phyloP scores from a whole-genome alignment of 1,140 invertebrate genomes.

The Goniozus legneri region DNA sequence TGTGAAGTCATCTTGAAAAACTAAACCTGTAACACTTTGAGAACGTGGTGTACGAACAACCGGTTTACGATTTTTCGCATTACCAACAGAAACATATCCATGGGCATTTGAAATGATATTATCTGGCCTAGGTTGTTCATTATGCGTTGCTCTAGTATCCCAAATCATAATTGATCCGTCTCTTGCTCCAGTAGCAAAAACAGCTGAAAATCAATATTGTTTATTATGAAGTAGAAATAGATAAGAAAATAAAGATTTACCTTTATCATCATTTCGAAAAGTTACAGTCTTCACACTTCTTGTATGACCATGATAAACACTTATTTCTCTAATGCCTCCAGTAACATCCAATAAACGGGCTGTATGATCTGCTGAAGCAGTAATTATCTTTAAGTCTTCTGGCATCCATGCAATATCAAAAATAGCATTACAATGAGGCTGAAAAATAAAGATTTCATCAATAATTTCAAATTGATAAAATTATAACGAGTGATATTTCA shows the following conservation, averaged over 20 bases:
- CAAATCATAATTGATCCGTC: constrained; percentile 82
- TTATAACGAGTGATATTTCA: constrained; percentile 1
- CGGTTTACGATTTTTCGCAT: constrained; percentile 49
- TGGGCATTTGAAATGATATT: constrained; percentile 64
- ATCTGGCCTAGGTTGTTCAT: constrained; percentile 57
- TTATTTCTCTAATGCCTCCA: constrained; percentile 51
- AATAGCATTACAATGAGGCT: constrained; percentile 82
- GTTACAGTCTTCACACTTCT: constrained; percentile 76
- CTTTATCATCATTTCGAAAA: constrained; percentile 63
- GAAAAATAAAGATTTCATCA: constrained; percentile 17
- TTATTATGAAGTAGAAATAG: not conserved
- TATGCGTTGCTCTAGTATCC: constrained; percentile 66
- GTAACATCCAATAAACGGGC: constrained; percentile 70
- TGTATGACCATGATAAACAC: constrained; percentile 69
- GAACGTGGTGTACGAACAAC: constrained; percentile 31
- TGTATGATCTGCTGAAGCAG: constrained; percentile 81
- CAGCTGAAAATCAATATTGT: constrained; percentile 45
- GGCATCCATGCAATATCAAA: constrained; percentile 86
- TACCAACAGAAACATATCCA: constrained; percentile 49
- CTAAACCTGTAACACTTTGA: constrained; percentile 73
- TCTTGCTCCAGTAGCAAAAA: constrained; percentile 81
- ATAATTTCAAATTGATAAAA: not conserved
- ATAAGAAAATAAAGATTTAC: constrained; percentile 26
- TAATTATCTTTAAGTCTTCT: constrained; percentile 70
- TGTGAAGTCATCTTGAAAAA: constrained; percentile 73